Evolutionary conservation across 1,140 invertebrate species (phyloP).

Genomic region (Brachionus calyciflorus): DNA sequence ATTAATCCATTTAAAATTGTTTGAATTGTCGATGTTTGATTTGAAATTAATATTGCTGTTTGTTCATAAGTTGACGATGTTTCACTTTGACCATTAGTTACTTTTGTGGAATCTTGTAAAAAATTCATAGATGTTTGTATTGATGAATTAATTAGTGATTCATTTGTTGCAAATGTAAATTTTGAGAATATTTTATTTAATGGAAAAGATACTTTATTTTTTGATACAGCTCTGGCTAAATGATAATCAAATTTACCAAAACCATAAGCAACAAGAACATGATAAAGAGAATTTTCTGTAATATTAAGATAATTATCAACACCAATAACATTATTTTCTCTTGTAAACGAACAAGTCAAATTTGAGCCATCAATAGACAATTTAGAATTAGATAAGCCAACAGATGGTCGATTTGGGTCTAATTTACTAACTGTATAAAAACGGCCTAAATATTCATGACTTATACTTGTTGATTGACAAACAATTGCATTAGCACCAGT

Average conservation of each 20-base stretch:
- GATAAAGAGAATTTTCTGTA: not conserved
- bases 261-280: not conserved
- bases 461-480: not conserved
- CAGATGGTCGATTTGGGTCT: not conserved
- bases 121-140: no score
- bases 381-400: not conserved
- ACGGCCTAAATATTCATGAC: not conserved
- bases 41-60: no score
- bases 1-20: no score
- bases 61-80: no score
- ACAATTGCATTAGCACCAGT: not conserved
- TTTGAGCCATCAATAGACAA: not conserved
- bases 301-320: not conserved
- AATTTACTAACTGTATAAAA: not conserved
- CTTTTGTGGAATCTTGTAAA: no score
- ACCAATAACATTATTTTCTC: not conserved
- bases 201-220: no score
- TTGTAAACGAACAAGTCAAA: not conserved
- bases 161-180: no score
- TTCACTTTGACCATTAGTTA: no score
- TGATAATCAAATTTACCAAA: not conserved
- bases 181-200: no score
- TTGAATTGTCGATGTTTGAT: no score
- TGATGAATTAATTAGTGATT: no score
- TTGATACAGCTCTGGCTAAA: no score